These are phyloP conservation scores for Sycophila texana DNA, from an alignment of 2,888 invertebrate genomes.

Conservation along the genomic window DNA sequence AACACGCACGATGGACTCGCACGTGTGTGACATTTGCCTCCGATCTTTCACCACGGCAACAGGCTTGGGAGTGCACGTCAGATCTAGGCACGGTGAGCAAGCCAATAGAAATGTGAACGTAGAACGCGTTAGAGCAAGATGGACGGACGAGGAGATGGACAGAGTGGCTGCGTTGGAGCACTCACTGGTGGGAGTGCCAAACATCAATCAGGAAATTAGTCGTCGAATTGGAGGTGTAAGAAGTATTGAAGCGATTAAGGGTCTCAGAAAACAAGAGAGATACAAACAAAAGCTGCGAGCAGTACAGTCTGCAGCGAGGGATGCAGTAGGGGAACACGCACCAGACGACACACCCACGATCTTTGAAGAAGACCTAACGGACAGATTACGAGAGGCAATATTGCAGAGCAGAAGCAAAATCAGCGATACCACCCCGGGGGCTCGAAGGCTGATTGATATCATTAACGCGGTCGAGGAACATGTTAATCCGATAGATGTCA, in stretches of 20 bases:
- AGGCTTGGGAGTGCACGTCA: background rate
- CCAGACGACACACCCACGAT: too few species aligned
- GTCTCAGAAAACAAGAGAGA: background rate
- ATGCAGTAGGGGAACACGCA: too few species aligned
- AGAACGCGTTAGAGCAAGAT: background rate
- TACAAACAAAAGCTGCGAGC: too few species aligned
- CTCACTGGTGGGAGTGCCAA: background rate
- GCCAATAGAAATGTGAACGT: background rate
- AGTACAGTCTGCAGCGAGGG: too few species aligned
- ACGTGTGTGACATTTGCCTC: background rate
- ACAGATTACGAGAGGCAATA: too few species aligned
- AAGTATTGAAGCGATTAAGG: background rate
- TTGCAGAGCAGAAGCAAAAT: too few species aligned
- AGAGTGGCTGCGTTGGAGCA: background rate
- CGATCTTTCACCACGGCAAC: background rate
- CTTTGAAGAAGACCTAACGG: too few species aligned
- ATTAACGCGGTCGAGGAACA: too few species aligned
- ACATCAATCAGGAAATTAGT: background rate
- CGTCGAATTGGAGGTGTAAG: background rate
- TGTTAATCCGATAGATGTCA: too few species aligned
- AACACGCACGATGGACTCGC: background rate
- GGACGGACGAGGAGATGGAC: background rate
- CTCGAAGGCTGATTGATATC: too few species aligned
- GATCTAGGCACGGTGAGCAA: background rate
- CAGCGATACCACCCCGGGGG: too few species aligned